Evolutionary conservation across 2,888 invertebrate species (phyloP).

Genomic region (Dynastes hyllus): DNA sequence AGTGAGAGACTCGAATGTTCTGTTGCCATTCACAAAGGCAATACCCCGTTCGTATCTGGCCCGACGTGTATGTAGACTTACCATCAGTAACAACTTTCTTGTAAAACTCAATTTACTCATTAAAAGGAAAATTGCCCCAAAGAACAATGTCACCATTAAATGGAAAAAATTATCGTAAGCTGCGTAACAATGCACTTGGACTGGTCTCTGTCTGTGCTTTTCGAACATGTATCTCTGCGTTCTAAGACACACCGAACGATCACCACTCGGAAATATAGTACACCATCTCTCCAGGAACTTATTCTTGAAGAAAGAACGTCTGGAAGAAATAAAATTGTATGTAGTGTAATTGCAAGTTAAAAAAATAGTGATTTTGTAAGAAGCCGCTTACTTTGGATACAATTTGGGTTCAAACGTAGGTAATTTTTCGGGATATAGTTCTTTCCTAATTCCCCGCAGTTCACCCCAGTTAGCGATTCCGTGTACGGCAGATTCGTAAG

Average conservation of each 20-base stretch:
- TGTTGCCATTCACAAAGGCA: no score
- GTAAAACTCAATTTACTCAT: slow-evolving; percentile 77
- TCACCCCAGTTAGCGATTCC: slow-evolving; percentile 80
- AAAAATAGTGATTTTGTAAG: neutral
- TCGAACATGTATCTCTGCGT: slow-evolving; percentile 86
- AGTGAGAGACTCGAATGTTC: no score
- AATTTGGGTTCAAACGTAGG: slow-evolving; percentile 77
- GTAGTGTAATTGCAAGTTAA: neutral
- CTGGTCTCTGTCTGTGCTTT: slow-evolving; percentile 80
- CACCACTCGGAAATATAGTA: slow-evolving; percentile 88
- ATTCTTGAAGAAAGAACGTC: slow-evolving; percentile 55
- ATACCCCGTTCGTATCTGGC: neutral
- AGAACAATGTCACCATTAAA: slow-evolving; percentile 73
- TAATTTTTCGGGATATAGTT: slow-evolving; percentile 78
- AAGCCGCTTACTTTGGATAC: slow-evolving; percentile 45
- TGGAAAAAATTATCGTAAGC: slow-evolving; percentile 71
- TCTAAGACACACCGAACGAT: slow-evolving; percentile 85
- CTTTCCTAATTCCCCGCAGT: slow-evolving; percentile 77
- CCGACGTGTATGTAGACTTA: slow-evolving; percentile 62
- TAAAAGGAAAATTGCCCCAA: slow-evolving; percentile 77
- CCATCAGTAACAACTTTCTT: slow-evolving; percentile 78
- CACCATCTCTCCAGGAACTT: slow-evolving; percentile 56
- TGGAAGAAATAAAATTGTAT: slow-evolving; percentile 44
- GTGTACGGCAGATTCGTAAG: slow-evolving; percentile 90
- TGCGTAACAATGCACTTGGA: slow-evolving; percentile 84